These are phyloP conservation scores for Liopterus haemorrhoidalis DNA, from an alignment of 2,888 invertebrate genomes.

Conservation along the genomic window DNA sequence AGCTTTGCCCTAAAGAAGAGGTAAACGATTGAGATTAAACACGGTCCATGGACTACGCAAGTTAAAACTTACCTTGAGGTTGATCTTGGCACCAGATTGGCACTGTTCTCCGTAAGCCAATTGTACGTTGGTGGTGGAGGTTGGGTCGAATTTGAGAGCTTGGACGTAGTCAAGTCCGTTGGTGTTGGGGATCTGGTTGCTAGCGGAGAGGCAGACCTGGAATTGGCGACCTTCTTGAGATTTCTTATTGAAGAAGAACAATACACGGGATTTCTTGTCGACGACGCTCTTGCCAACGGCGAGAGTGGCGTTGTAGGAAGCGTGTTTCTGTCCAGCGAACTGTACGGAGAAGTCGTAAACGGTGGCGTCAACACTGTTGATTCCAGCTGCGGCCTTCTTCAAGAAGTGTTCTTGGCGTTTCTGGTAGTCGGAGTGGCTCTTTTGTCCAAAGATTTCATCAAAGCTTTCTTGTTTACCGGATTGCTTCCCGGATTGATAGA, in stretches of 20 bases:
- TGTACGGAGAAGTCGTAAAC: constrained; percentile 52
- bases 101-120: constrained; percentile 50
- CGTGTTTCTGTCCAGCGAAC: constrained; percentile 51
- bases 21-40: constrained; percentile 32
- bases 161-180: constrained; percentile 51
- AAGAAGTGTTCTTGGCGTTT: constrained; percentile 51
- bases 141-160: constrained; percentile 51
- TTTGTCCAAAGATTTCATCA: constrained; percentile 26
- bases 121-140: constrained; percentile 48
- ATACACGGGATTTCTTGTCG: constrained; percentile 51
- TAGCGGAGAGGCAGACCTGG: constrained; percentile 49
- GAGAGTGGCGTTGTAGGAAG: constrained; percentile 50
- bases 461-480: constrained; percentile 31
- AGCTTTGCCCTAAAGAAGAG: too few relatives aligned
- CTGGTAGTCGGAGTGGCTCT: constrained; percentile 29
- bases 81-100: constrained; percentile 41
- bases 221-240: constrained; percentile 42
- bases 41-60: constrained; percentile 33
- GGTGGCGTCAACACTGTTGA: constrained; percentile 49
- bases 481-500: constrained; percentile 33
- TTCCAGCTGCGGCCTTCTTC: constrained; percentile 51
- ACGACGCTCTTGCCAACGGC: constrained; percentile 53
- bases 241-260: constrained; percentile 48
- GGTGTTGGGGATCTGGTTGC: constrained; percentile 48
- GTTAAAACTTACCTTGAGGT: constrained; percentile 37